phyloP scores from a whole-genome alignment of 92 coral and sea anemone genomes.

The Porites divaricata region DNA sequence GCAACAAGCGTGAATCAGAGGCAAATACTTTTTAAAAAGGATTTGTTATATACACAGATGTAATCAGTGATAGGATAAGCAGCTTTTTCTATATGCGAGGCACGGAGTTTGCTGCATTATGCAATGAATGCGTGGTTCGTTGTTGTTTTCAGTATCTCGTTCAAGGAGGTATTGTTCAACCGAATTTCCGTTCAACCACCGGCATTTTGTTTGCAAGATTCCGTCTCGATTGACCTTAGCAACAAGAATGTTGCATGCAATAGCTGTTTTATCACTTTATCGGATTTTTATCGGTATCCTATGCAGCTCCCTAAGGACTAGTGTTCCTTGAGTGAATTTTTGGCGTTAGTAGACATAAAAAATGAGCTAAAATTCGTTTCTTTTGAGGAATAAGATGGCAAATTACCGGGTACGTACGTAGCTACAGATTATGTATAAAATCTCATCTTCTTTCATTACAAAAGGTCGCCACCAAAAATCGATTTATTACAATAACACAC shows the following conservation, averaged over 20 bases:
- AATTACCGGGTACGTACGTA: not conserved
- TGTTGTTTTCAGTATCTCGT: not conserved
- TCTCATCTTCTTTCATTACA: not conserved
- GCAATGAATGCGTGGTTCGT: not conserved
- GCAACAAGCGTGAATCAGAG: not conserved
- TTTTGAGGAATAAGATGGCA: not conserved
- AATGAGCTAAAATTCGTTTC: too few species aligned
- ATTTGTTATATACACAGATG: too few species aligned
- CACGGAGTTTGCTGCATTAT: not conserved
- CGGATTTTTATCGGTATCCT: too few species aligned
- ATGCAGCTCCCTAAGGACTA: too few species aligned
- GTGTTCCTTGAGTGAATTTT: too few species aligned
- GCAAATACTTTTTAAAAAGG: too few species aligned
- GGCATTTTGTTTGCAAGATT: not conserved
- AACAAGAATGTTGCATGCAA: not conserved
- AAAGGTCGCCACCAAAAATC: not conserved
- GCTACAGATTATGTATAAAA: not conserved
- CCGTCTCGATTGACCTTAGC: not conserved
- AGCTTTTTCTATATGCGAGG: too few species aligned
- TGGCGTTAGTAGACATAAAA: not conserved
- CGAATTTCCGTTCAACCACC: too few species aligned
- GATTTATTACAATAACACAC: constrained; percentile 4
- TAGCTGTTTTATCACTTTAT: too few species aligned
- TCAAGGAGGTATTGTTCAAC: too few species aligned
- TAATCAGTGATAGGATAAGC: too few species aligned